Base-by-base conservation (phyloP, 2,113 vertebrate genomes). In the Polypterus bichir region DNA sequence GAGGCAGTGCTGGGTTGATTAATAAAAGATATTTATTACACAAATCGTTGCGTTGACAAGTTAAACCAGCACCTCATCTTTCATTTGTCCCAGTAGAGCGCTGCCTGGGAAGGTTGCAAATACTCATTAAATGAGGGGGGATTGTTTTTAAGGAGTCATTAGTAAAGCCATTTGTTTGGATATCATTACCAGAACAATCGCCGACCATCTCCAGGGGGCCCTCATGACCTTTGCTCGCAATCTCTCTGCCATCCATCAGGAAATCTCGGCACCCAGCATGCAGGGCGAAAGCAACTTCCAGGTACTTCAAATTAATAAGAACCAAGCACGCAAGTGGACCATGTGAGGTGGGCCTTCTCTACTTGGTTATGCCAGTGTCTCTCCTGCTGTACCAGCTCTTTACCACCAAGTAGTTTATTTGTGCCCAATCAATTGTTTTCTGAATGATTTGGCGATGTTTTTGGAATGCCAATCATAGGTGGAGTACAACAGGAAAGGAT, bases 191-290 rank as follows among this genome's bases (percentile, higher is more conserved):
- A 97, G 93, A 90, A 90, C 91, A 74, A 88, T 96, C 77, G 90
- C 83, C 52, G 86, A 85, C 53, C 85, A 92, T 94, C 92, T 94
- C 91, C 85, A 85, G 92, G 91, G 91, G 89, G 91, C 90, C 74
- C 85, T 94, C 54, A 67, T 88, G 93, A 97, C 92, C 93, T 98
- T 97, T 93, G 91, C 90, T 88, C 91, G 65, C 70, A 91, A 93
- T 88, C 91, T 98, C 91, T 93, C 92, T 82, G 85, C 93, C 90
- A 94, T 98, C 89, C 92, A 97, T 97, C 93, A 95, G 86, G 91
- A 97, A 89, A 92, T 97, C 91, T 95, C 92, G 86, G 78, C 89
- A 78, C 85, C 88, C 83, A 90, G 93, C 85, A 91, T 88, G 86
- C 90, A 92, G 83, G 91, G 86, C 86, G 85, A 92, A 88, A 95